Base-by-base conservation (phyloP, 1,140 invertebrate species). In the Whitmania pigra region DNA sequence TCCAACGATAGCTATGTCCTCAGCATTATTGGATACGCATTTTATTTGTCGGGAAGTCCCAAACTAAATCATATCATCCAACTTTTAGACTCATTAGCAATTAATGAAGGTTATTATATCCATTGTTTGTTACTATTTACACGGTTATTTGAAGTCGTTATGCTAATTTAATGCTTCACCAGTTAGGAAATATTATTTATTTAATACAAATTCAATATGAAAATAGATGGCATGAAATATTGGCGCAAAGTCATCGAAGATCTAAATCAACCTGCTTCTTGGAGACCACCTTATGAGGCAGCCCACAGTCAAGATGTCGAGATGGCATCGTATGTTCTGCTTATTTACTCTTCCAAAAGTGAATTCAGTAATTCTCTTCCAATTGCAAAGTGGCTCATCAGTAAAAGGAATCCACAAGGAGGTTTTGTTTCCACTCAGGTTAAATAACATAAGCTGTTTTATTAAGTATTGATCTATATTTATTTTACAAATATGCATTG, bases 301-400 rank as follows among this genome's bases (percentile, higher is more conserved):
- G 78, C 79, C 7, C 86, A 88, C 57, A 88, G 89, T 18, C 85
- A 90, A 2, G 90, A 93, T 75, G 87, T 94, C n/a, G 89, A 92
- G 80, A 92, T 92, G 81, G 91, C 92, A 0, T 86, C 91, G 0
- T 96, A 94, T 82, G 90, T 87, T 0, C 81, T 91, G 36, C 78
- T 91, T 54, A 85, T 88, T 11, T 82, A 87, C 22, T 77, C 89
- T 20, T 85, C 74, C 78, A 71, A 75, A 73, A 43, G 73, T 6
- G 69, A 74, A 18, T 71, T 79, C 75, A 40, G 67, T 0, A 72
- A 75, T 25, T 87, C 88, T 0, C 79, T 92, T 22, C 88, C 92
- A 0, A 86, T 94, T 22, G 87, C 93, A 73, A 87, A 88, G 55
- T 95, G 91, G 89, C 82, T 97, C 0, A 86, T 93, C 40, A 85